Conservation (phyloP, 2,113 vertebrate species). For the Leucosticte australis region DNA sequence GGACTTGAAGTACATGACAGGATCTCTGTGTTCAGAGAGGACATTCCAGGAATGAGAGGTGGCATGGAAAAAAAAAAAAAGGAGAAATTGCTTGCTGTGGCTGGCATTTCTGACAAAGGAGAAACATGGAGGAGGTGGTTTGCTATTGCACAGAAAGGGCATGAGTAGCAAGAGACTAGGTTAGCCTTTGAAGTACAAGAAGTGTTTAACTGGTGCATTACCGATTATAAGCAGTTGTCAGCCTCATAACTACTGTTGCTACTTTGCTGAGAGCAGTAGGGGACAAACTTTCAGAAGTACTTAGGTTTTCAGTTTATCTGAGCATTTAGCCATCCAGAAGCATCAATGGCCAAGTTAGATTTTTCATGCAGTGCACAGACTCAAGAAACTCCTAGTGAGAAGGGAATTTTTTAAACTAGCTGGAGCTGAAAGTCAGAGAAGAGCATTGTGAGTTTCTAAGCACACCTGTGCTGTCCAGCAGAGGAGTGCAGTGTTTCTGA, state of each 20-base stretch:
- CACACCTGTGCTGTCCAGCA: neutral
- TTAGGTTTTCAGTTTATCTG: neutral
- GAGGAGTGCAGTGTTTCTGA: neutral
- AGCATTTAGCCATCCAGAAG: neutral
- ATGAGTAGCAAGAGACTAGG: neutral
- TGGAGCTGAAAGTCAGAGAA: neutral
- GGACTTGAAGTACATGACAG: neutral
- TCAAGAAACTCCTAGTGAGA: neutral
- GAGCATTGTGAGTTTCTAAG: neutral
- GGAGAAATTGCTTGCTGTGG: neutral
- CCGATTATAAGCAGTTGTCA: neutral
- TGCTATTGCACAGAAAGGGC: neutral
- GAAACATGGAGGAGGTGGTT: neutral
- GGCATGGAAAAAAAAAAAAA: neutral
- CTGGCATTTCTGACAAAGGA: neutral
- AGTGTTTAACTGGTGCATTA: neutral
- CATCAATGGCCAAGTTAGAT: neutral
- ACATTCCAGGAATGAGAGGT: neutral
- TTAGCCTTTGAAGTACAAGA: neutral
- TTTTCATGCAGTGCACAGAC: neutral
- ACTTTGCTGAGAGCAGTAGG: neutral
- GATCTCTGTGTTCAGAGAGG: neutral
- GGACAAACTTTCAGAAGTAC: neutral
- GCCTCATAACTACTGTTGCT: neutral
- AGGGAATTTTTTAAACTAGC: neutral